Evolutionary conservation across 2,113 vertebrate genomes (phyloP), one percentile per base, ranked within the genome.

Genomic region (Scopus umbretta): DNA sequence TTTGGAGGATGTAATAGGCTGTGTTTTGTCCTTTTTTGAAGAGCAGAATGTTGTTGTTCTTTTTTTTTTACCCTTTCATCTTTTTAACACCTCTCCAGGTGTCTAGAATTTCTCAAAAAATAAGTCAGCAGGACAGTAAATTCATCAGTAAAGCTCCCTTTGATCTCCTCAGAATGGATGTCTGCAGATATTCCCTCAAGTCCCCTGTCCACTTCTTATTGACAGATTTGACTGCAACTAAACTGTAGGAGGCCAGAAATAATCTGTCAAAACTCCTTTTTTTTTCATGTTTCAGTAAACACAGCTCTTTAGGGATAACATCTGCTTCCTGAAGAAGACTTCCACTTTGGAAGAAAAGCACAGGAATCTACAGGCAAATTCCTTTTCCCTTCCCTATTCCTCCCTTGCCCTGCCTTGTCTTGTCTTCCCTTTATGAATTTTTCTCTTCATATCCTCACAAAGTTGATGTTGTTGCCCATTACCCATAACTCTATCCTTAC

Each of bases 201-300:
- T 94, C 76, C 16, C 42, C n/a, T 89, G 81, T 96, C 94, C 84
- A 96, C 58, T 70, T 75, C 58, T 91, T 91, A 96, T 70, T 94
- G 94, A 95, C 89, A 96, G 86, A 82, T 94, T 94, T 96, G 66
- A 96, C 94, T 95, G 87, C 93, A 95, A 65, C 78, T 73, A 70
- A 94, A 86, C 87, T 6, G 11, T 85, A 73, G 94, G 94, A 94
- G 81, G 58, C 70, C 78, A 97, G 67, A 93, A 92, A 92, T 70
- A 85, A 88, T 79, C 93, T 95, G 90, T 93, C 92, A 96, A 90
- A 94, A 70, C 34, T 79, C 36, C 11, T 59, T 61, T 47, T 55
- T 58, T 40, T 36, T 43, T 36, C 25, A 68, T 95, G 56, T 95
- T 92, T 95, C 78, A 90, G 93, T 94, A 94, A 94, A 90, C 85